Base-by-base conservation (phyloP, 2,113 vertebrate genomes). In the Pristiophorus japonicus region DNA sequence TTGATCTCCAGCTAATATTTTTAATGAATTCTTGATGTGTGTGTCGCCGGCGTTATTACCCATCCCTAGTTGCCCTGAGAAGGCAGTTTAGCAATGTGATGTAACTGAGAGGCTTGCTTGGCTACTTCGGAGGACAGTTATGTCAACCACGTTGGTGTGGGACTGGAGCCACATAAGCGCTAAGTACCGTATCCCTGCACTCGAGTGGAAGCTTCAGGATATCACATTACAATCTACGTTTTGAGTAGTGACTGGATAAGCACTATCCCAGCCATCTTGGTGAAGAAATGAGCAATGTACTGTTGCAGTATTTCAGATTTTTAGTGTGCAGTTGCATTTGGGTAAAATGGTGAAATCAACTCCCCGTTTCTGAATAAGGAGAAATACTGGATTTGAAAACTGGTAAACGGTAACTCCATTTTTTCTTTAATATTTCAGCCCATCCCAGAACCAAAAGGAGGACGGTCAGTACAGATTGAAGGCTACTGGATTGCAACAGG, bases 401-500 rank as follows among this genome's bases (percentile, higher is more conserved):
- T 2, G 51, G 12, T 27, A n/a, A 88, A 34, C 3, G 1, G 24
- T 90, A 12, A 59, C 51, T 59, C 3, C 4, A 51, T 16, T 75
- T 75, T 73, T 75, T 96, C 95, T 96, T 95, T 30, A 96, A 51
- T 96, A 66, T 96, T 96, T 70, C 97, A 99, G 99, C 97, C 98
- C 96, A 98, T 99, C 95, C 98, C 98, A 42, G 98, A 98, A 78
- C 99, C 99, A 18, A 96, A 97, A 47, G 97, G 97, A 91, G 97
- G 97, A 16, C 95, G 95, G 10, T 98, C 98, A 96, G 96, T 99
- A 96, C 97, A 98, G 55, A 96, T 99, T 55, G 99, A 99, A 97
- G 98, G 98, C 63, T 99, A 99, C 96, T 99, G 99, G 99, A 98
- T 99, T 96, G 98, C 98, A 34, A 97, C 98, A 96, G 99, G 99